Percentiles rank a stretch among this genome's conserved stretches.
Evolutionary conservation across 2,113 vertebrate genomes (phyloP).

Genomic region (Centropus unirufus): DNA sequence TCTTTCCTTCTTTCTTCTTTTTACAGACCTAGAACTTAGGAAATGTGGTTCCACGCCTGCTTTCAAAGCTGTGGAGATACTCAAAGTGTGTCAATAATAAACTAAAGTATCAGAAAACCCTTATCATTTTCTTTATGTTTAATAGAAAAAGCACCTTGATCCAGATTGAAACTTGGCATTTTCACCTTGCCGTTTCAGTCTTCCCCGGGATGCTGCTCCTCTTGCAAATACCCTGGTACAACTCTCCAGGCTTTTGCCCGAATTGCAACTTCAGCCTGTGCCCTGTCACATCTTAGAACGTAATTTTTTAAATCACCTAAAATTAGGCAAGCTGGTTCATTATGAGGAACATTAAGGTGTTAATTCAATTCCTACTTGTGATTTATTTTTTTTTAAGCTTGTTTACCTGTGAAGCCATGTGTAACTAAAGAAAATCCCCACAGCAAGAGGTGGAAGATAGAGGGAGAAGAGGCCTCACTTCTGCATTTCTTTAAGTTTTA

Average conservation of each 20-base stretch:
- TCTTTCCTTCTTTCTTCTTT: not conserved
- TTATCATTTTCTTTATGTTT: not conserved
- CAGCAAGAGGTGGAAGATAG: slow-evolving; percentile 81
- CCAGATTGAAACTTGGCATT: not conserved
- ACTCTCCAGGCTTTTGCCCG: not conserved
- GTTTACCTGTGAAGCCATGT: slow-evolving; percentile 94
- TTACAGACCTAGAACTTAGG: not conserved
- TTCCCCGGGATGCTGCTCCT: not conserved
- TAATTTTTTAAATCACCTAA: slow-evolving; percentile 63
- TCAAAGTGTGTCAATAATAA: not conserved
- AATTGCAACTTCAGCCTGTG: not conserved
- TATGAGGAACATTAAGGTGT: slow-evolving; percentile 69
- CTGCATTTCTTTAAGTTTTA: slow-evolving; percentile 84
- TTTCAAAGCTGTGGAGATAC: not conserved
- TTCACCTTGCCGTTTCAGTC: not conserved
- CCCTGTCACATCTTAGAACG: slow-evolving; percentile 30
- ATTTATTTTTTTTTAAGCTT: slow-evolving; percentile 78
- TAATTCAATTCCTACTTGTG: slow-evolving; percentile 84
- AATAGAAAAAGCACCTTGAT: not conserved
- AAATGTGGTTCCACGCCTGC: not conserved
- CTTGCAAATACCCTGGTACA: not conserved
- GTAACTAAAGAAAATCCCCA: slow-evolving; percentile 93
- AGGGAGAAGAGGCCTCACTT: slow-evolving; percentile 58
- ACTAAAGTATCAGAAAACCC: not conserved
- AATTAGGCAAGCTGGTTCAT: slow-evolving; percentile 77